Evolutionary conservation across 2,888 invertebrate genomes (phyloP).

Genomic region (Siphlonurus alternatus): DNA sequence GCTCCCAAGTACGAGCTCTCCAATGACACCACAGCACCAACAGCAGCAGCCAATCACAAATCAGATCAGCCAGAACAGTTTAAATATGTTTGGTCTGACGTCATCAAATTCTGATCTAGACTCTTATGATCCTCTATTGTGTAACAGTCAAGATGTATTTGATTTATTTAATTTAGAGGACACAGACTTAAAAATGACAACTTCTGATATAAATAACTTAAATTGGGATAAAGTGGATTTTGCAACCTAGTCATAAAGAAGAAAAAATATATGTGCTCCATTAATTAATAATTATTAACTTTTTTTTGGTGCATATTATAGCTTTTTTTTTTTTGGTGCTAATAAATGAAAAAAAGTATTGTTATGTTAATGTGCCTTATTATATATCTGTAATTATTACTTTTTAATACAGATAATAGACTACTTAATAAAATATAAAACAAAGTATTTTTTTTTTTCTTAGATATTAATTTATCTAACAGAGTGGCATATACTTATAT

Average conservation of each 20-base stretch:
- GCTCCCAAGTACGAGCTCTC: slow-evolving; percentile 29
- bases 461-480: not conserved
- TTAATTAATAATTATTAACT: not conserved
- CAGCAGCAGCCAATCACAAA: slow-evolving; percentile 8
- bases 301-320: not conserved
- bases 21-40: slow-evolving; percentile 16
- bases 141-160: slow-evolving; percentile 48
- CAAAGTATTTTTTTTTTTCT: not conserved
- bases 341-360: not conserved
- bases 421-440: not conserved
- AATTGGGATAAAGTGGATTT: slow-evolving; percentile 61
- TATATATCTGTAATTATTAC: not conserved
- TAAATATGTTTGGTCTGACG: slow-evolving; percentile 23
- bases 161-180: slow-evolving; percentile 49
- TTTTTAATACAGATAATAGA: not conserved
- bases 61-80: slow-evolving; percentile 9
- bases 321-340: not conserved
- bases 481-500: not conserved
- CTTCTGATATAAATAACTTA: slow-evolving; percentile 33
- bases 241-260: slow-evolving; percentile 34
- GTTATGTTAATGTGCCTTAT: not conserved
- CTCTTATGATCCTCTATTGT: slow-evolving; percentile 55
- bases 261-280: not conserved
- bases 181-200: slow-evolving; percentile 38
- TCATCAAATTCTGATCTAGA: slow-evolving; percentile 29